Percentiles rank a stretch among this genome's conserved stretches.
phyloP scores from a whole-genome alignment of 2,888 invertebrate species.

The Himalopsyche japonica region DNA sequence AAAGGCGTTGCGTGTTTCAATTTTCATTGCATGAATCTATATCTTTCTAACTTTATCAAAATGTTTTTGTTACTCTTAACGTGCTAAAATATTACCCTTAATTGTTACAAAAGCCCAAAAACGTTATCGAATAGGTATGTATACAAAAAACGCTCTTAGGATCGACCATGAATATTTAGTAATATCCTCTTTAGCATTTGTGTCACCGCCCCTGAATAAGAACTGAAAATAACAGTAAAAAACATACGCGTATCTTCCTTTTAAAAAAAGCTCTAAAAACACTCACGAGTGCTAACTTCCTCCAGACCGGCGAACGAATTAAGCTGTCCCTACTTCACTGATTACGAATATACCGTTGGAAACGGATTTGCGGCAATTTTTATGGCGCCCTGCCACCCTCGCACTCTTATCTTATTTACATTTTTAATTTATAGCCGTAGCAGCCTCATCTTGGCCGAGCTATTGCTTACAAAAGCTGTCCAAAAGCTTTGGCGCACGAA shows the following conservation, averaged over 20 bases:
- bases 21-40: too few species aligned
- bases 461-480: not conserved
- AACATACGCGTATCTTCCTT: not conserved
- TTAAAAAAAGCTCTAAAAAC: not conserved
- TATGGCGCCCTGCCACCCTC: not conserved
- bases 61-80: too few species aligned
- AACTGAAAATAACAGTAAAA: not conserved
- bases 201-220: not conserved
- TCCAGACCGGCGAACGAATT: constrained; percentile 19
- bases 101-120: too few species aligned
- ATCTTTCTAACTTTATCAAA: too few species aligned
- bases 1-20: too few species aligned
- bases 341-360: constrained; percentile 11
- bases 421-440: constrained; percentile 34
- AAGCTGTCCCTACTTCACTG: constrained; percentile 23
- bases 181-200: not conserved
- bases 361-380: not conserved
- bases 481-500: too few species aligned
- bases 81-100: too few species aligned
- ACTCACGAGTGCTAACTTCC: constrained; percentile 5
- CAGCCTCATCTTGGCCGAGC: constrained; percentile 23
- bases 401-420: constrained; percentile 33
- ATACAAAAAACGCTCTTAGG: not conserved
- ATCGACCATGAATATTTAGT: not conserved
- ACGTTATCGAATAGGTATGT: too few species aligned